phyloP scores from a whole-genome alignment of 2,888 invertebrate species.

The Drosophila tripunctata region DNA sequence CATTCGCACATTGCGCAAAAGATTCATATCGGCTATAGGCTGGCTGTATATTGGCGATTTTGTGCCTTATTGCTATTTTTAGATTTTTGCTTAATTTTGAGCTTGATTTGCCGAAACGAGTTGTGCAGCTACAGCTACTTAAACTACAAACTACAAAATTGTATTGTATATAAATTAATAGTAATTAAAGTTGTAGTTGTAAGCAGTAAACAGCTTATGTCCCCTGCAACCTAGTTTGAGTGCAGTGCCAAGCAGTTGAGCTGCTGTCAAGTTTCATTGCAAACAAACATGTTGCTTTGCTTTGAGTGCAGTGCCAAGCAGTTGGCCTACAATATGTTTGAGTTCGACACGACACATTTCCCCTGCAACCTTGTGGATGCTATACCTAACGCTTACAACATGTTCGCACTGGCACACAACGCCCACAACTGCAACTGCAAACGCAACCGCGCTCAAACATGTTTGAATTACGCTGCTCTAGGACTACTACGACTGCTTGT shows the following conservation, averaged over 20 bases:
- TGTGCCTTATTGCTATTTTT: not conserved
- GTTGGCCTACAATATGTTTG: not conserved
- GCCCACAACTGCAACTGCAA: conserved; percentile 33
- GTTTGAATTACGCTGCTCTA: conserved; percentile 1
- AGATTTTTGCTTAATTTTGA: conserved; percentile 44
- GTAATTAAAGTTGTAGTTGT: no score
- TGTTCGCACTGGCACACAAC: conserved; percentile 26
- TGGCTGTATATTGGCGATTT: conserved; percentile 22
- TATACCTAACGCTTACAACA: conserved; percentile 22
- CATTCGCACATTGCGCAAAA: conserved; percentile 40
- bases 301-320: no score
- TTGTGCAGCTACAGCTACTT: conserved; percentile 33
- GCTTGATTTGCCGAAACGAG: conserved; percentile 40
- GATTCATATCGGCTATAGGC: conserved; percentile 42
- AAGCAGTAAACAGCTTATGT: no score
- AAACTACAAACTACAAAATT: not conserved
- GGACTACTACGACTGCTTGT: conserved; percentile 1
- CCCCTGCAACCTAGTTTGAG: conserved; percentile 16
- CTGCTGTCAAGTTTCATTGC: no score
- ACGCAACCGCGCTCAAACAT: conserved; percentile 1
- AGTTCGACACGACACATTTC: not conserved
- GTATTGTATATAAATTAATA: no score
- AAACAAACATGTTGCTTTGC: no score
- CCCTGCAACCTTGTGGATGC: conserved; percentile 45
- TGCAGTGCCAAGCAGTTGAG: not conserved